A percentile compares a stretch with the other conserved stretches of the same genome.
These are phyloP conservation scores for Gadus chalcogrammus DNA, from an alignment of 2,113 vertebrate species.

Conservation along the genomic window DNA sequence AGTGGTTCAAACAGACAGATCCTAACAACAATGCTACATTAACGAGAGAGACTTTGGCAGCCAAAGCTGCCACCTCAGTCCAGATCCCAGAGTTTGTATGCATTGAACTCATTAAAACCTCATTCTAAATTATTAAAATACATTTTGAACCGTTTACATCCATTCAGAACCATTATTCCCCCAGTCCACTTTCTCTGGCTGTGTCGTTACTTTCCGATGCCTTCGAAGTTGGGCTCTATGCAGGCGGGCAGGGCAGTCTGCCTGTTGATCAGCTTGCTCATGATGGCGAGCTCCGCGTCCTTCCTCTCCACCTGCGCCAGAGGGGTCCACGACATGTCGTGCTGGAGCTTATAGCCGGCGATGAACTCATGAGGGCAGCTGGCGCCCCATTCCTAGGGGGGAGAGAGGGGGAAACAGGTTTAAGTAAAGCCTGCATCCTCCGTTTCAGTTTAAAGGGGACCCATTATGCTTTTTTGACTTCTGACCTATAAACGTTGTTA, in stretches of 20 bases:
- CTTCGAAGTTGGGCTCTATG: constrained; percentile 77
- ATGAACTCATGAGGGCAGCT: constrained; percentile 86
- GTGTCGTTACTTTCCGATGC: constrained; percentile 69
- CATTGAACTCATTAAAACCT: no score
- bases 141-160: no score
- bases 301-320: constrained; percentile 79
- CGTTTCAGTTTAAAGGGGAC: not conserved
- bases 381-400: constrained; percentile 86
- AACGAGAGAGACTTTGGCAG: no score
- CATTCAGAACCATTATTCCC: no score
- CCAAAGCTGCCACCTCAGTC: no score
- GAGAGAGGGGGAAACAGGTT: not conserved
- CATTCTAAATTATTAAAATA: no score
- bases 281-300: constrained; percentile 77
- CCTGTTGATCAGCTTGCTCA: constrained; percentile 84
- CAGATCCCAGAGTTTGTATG: no score
- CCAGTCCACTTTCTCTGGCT: not conserved
- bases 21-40: no score
- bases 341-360: constrained; percentile 88
- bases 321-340: constrained; percentile 94
- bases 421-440: no score
- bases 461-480: no score
- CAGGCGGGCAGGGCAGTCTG: constrained; percentile 68
- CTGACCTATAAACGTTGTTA: no score
- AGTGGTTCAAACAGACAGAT: no score